These are phyloP conservation scores for Halcyon smyrnensis DNA, from an alignment of 2,797 vertebrate species.

Conservation along the genomic window DNA sequence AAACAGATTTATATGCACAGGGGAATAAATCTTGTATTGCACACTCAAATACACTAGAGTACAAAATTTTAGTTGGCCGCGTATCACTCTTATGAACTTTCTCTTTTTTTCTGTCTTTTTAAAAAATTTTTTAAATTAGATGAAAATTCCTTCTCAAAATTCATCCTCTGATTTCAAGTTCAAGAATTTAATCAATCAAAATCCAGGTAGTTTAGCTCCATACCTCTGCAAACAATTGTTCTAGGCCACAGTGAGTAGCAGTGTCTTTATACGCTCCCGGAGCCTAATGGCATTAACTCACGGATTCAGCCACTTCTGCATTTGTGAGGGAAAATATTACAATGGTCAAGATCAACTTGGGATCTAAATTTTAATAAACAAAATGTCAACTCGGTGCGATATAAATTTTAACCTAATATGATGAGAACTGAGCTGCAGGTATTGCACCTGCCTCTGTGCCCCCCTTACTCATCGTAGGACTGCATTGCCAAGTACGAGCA, in stretches of 20 bases:
- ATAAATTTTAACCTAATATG: not conserved
- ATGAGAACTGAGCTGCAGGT: not conserved
- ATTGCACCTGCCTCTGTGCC: not conserved
- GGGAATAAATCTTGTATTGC: conserved; percentile 51
- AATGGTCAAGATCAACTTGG: not conserved
- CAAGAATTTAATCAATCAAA: not conserved
- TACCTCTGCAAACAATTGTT: not conserved
- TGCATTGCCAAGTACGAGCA: not conserved
- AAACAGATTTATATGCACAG: conserved; percentile 71
- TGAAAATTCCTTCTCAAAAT: not conserved
- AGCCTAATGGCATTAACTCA: not conserved
- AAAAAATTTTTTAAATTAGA: not conserved
- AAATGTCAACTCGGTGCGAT: not conserved
- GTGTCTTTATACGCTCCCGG: not conserved
- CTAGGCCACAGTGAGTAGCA: not conserved
- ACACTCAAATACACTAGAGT: not conserved
- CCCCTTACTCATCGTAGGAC: not conserved
- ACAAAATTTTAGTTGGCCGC: not conserved
- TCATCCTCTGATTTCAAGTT: not conserved
- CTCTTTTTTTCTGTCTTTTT: not conserved
- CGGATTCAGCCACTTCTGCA: not conserved
- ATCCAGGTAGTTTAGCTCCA: not conserved
- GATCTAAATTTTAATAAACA: not conserved
- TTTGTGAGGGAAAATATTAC: not conserved
- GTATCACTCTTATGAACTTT: not conserved